Conservation (phyloP, 1,140 invertebrate genomes). For the Manduca sexta region DNA sequence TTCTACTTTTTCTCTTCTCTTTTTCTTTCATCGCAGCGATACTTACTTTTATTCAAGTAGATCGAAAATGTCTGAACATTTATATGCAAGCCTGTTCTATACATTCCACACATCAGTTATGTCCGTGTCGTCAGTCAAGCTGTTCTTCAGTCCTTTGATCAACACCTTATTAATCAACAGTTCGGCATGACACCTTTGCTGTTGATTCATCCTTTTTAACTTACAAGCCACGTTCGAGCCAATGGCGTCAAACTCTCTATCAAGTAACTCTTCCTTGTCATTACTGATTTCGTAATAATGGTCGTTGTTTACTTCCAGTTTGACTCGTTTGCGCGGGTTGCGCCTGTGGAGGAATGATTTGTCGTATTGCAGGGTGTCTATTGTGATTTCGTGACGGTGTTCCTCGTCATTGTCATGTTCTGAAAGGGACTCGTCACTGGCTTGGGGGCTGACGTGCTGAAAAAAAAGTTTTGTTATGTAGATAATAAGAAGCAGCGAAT, state of each 20-base stretch:
- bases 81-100: too few species aligned
- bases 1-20: too few species aligned
- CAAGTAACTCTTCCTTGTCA: conserved; percentile 1
- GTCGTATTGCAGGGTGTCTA: neutral
- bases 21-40: too few species aligned
- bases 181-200: conserved; percentile 15
- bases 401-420: neutral
- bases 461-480: too few species aligned
- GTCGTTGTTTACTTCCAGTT: neutral
- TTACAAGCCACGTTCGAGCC: conserved; percentile 16
- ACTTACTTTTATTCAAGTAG: too few species aligned
- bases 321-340: conserved; percentile 1
- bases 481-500: neutral
- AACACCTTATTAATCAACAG: conserved; percentile 16
- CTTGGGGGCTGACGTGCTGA: neutral
- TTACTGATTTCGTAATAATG: neutral
- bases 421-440: neutral
- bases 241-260: conserved; percentile 13
- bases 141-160: conserved; percentile 13
- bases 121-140: conserved; percentile 12
- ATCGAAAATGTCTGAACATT: too few species aligned
- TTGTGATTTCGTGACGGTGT: conserved; percentile 1
- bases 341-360: neutral
- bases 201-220: conserved; percentile 11
- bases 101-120: conserved; percentile 11